Percentiles rank a stretch among this genome's conserved stretches.
These are phyloP conservation scores for Sminthopsis crassicaudata DNA, from an alignment of 2,113 vertebrate species.

Conservation along the genomic window DNA sequence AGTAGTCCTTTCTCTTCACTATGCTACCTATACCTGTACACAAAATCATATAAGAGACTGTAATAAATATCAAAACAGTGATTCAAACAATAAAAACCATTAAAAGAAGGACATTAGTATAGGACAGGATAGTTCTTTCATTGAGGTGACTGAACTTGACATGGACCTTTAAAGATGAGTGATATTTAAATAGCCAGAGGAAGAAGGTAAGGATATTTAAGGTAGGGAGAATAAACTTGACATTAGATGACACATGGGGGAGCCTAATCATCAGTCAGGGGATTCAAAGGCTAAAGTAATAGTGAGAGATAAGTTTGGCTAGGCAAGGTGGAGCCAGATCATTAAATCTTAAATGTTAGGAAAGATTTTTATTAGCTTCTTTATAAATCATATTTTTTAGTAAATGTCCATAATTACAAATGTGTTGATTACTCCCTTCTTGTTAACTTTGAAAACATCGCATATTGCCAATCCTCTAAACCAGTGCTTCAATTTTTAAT, in stretches of 20 bases:
- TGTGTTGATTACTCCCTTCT: background rate
- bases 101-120: background rate
- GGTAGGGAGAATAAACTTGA: background rate
- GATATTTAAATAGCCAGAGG: background rate
- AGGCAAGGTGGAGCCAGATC: background rate
- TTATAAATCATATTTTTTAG: background rate
- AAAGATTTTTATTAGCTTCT: background rate
- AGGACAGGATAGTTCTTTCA: background rate
- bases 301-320: background rate
- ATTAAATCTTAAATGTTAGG: background rate
- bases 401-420: background rate
- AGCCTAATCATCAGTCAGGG: background rate
- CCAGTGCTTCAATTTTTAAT: background rate
- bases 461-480: background rate
- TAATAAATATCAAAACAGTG: background rate
- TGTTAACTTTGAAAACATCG: background rate
- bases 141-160: background rate
- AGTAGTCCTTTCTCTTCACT: conserved; percentile 35
- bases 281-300: background rate
- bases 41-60: background rate
- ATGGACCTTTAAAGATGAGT: background rate
- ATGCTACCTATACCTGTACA: background rate
- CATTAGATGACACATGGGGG: background rate
- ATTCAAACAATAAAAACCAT: background rate
- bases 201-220: background rate